Conservation (phyloP, 2,113 vertebrate species). For the Phyllopteryx taeniolatus region DNA sequence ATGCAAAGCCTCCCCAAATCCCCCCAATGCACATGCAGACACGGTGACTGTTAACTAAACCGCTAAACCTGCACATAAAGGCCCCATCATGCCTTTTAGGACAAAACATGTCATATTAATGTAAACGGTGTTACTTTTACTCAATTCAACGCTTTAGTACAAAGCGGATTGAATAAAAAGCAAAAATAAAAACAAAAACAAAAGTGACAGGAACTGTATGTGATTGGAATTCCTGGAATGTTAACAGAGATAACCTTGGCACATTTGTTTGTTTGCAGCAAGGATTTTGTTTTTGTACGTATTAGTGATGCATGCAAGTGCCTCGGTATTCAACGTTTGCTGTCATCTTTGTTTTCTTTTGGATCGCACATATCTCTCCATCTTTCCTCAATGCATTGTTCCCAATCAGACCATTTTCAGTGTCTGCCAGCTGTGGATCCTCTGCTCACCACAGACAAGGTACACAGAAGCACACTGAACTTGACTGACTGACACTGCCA, state of each 20-base stretch:
- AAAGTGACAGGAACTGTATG: constrained; percentile 46
- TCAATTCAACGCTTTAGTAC: constrained; percentile 35
- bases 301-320: neutral
- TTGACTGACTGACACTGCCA: neutral
- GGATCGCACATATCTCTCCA: neutral
- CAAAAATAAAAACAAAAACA: constrained; percentile 8
- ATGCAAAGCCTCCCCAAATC: constrained; percentile 62
- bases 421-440: constrained; percentile 58
- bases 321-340: constrained; percentile 12
- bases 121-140: constrained; percentile 51
- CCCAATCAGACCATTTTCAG: neutral
- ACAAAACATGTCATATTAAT: constrained; percentile 43
- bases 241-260: constrained; percentile 35
- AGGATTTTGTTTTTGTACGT: constrained; percentile 41
- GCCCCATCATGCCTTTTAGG: constrained; percentile 67
- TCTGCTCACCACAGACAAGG: constrained; percentile 40
- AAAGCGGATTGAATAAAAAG: constrained; percentile 10
- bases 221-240: constrained; percentile 61
- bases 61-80: constrained; percentile 66
- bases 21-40: constrained; percentile 45
- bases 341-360: constrained; percentile 12
- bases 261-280: constrained; percentile 53
- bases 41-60: constrained; percentile 67
- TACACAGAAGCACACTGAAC: constrained; percentile 49
- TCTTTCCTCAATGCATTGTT: neutral